Base-by-base conservation (phyloP, 2,888 invertebrate genomes). In the Dendrolimus pini region DNA sequence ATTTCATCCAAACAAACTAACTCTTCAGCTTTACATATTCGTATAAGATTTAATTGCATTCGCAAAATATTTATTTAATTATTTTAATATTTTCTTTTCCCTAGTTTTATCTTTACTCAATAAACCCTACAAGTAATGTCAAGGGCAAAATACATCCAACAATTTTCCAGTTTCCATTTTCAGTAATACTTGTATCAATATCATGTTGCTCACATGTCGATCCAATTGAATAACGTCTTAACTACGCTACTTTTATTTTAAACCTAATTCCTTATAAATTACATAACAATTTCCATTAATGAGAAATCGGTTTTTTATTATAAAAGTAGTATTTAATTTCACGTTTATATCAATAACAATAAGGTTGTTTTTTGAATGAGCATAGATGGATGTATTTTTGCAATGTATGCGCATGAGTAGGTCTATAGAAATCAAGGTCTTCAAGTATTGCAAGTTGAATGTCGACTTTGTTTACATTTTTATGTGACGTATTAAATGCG, bases 101-200 rank as follows among this genome's bases (percentile, higher is more conserved):
- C 30, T 30, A 30, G 3, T 30, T 30, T 30, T 30, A 30, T 30
- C 18, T 18, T 18, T 18, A 18, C 18, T 6, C 30, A 30, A 30
- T 30, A 30, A 30, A 30, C 30, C 30, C 30, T 30, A 47, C 47
- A 75, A 76, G 79, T 82, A 85, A 88, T 86, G 83, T 72, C 88
- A 89, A 89, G 88, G 88, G 67, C 80, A 81, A 61, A 58, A 68
- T 68, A 68, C 69, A 67, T 70, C 70, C 68, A 69, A 74, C 72
- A 65, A 80, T 88, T 89, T 87, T 80, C 89, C 78, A 87, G 88
- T 87, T 89, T 86, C 87, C 89, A 87, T 89, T 89, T 89, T 89
- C 89, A 89, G 89, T 82, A 82, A 83, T 84, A 88, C 86, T 79
- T 71, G 83, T 80, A 77, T 69, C 65, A 72, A 77, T 76, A 77